These are phyloP conservation scores for Tuberolachnus salignus DNA, from an alignment of 2,888 invertebrate genomes.

Conservation along the genomic window DNA sequence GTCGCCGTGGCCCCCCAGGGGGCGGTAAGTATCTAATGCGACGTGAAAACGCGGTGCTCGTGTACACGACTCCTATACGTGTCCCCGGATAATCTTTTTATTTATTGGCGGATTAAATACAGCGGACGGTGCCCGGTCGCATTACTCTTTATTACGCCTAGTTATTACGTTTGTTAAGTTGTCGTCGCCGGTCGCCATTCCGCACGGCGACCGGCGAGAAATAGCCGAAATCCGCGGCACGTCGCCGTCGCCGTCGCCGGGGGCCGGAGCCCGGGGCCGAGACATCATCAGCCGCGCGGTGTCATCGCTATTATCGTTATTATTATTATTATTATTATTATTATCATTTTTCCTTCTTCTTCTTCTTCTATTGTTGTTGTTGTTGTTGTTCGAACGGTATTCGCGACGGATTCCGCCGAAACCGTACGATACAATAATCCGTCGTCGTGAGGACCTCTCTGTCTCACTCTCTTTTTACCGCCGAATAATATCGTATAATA, in stretches of 20 bases:
- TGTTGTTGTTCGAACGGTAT: too few species aligned
- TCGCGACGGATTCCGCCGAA: too few species aligned
- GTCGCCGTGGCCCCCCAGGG: not conserved
- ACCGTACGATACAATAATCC: too few species aligned
- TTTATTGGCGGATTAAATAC: constrained; percentile 46
- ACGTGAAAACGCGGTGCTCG: not conserved
- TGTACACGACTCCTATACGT: not conserved
- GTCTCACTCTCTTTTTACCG: too few species aligned
- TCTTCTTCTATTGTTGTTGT: too few species aligned
- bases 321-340: too few species aligned
- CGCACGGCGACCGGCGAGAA: not conserved
- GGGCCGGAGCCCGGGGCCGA: constrained; percentile 17
- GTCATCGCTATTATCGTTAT: too few species aligned
- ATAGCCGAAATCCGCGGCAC: not conserved
- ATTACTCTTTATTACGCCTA: constrained; percentile 52
- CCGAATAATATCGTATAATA: too few species aligned
- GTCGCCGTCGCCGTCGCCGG: not conserved
- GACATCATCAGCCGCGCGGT: too few species aligned
- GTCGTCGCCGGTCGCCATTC: not conserved
- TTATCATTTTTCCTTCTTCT: too few species aligned
- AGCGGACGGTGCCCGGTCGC: not conserved
- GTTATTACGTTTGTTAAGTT: constrained; percentile 50
- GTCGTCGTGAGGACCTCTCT: too few species aligned
- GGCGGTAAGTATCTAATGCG: constrained; percentile 10
- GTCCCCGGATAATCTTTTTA: constrained; percentile 48